Conservation (phyloP, 2,888 invertebrate species). For the Bimastos eiseni region DNA sequence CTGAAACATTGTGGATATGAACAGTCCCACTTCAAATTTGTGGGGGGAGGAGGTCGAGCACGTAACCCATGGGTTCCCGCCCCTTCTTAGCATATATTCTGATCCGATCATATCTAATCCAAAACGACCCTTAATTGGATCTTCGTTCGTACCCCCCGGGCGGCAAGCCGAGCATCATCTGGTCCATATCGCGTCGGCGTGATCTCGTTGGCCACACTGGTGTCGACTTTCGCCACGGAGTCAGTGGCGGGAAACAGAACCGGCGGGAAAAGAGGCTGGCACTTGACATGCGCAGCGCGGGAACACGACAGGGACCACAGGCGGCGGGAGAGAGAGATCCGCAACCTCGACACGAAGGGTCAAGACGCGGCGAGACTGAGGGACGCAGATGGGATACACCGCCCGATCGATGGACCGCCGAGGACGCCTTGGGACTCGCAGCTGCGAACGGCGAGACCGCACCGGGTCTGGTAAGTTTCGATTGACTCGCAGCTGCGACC, state of each 20-base stretch:
- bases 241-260: too few species aligned
- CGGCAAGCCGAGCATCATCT: background rate
- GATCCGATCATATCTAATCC: too few species aligned
- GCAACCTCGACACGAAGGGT: background rate
- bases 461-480: too few species aligned
- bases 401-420: background rate
- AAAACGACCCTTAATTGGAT: too few species aligned
- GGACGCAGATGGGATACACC: background rate
- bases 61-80: too few species aligned
- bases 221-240: background rate
- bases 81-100: too few species aligned
- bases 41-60: too few species aligned
- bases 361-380: background rate
- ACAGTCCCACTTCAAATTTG: too few species aligned
- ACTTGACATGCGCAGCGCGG: background rate
- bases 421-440: background rate
- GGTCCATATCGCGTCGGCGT: background rate
- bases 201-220: background rate
- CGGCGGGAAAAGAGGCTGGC: background rate
- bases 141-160: background rate
- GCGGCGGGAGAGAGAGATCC: background rate
- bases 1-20: too few species aligned
- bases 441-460: background rate
- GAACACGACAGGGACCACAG: background rate
- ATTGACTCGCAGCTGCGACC: too few species aligned